Percentiles rank a stretch among this genome's conserved stretches.
These are phyloP conservation scores for Sebastes alutus DNA, from an alignment of 2,797 vertebrate species.

Conservation along the genomic window DNA sequence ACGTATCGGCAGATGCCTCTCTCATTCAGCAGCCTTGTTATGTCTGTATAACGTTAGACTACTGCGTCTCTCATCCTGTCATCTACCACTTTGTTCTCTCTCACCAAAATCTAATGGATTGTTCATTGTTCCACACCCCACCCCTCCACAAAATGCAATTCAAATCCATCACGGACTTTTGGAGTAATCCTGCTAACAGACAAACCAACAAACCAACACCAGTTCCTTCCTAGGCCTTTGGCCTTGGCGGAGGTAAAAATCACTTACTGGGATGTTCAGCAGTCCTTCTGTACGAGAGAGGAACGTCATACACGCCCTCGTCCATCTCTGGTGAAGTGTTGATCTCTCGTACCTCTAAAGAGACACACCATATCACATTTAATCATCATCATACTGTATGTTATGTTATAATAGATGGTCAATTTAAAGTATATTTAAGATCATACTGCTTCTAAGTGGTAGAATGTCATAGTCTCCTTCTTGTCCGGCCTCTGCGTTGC, in stretches of 20 bases:
- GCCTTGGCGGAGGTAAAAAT: too few species aligned
- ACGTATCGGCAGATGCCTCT: too few species aligned
- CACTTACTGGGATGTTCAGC: constrained; percentile 53
- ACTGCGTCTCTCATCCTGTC: accelerated
- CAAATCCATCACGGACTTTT: too few species aligned
- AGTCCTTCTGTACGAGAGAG: constrained; percentile 40
- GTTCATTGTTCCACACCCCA: too few species aligned
- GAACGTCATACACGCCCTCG: constrained; percentile 72
- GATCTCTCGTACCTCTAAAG: constrained; percentile 27
- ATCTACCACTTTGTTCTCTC: too few species aligned
- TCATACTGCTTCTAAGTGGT: constrained; percentile 59
- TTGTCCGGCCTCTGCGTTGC: neutral
- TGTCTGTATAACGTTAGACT: too few species aligned
- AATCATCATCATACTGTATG: neutral
- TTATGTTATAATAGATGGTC: neutral
- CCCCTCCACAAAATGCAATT: too few species aligned
- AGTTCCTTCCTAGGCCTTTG: too few species aligned
- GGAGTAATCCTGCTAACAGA: too few species aligned
- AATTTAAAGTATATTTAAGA: neutral
- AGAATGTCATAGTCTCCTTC: constrained; percentile 70
- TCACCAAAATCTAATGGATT: too few species aligned
- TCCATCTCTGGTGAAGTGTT: neutral
- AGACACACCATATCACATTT: neutral
- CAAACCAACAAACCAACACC: too few species aligned
- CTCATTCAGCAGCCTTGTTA: too few species aligned